Percentiles rank a stretch among this genome's conserved stretches.
Evolutionary conservation across 2,888 invertebrate species (phyloP).

Genomic region (Latheticus oryzae): DNA sequence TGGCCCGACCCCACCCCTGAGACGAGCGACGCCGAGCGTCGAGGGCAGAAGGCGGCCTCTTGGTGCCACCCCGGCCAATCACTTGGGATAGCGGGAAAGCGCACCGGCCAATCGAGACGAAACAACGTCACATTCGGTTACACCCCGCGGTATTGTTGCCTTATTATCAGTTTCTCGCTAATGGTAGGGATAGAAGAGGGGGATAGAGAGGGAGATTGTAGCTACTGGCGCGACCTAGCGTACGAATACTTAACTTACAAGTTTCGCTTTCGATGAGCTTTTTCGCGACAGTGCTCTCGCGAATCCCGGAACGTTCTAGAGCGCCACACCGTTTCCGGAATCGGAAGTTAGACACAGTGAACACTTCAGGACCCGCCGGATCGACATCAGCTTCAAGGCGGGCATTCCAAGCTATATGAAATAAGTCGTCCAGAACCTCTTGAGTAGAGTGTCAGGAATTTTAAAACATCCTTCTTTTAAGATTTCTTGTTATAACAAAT

Average conservation of each 20-base stretch:
- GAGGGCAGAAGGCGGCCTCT: slow-evolving; percentile 56
- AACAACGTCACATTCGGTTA: slow-evolving; percentile 48
- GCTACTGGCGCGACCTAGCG: slow-evolving; percentile 62
- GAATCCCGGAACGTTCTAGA: slow-evolving; percentile 44
- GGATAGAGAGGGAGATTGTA: slow-evolving; percentile 42
- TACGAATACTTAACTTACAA: slow-evolving; percentile 48
- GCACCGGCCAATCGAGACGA: slow-evolving; percentile 51
- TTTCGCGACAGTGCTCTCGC: slow-evolving; percentile 48
- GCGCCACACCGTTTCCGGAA: slow-evolving; percentile 54
- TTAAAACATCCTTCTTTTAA: no score
- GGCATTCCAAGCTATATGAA: background rate
- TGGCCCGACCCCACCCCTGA: slow-evolving; percentile 69
- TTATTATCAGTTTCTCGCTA: slow-evolving; percentile 49
- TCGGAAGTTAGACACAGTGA: slow-evolving; percentile 25
- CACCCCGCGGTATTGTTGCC: slow-evolving; percentile 54
- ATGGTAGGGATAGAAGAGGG: slow-evolving; percentile 53
- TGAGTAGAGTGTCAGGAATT: no score
- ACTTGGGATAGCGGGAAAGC: slow-evolving; percentile 53
- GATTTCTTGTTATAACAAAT: no score
- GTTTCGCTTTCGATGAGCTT: slow-evolving; percentile 40
- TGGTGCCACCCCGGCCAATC: slow-evolving; percentile 57
- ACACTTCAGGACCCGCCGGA: no score
- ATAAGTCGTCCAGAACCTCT: no score
- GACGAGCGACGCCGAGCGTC: slow-evolving; percentile 64
- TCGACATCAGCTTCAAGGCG: background rate